Base-by-base conservation (phyloP, 1,140 invertebrate species). In the Popillia japonica region DNA sequence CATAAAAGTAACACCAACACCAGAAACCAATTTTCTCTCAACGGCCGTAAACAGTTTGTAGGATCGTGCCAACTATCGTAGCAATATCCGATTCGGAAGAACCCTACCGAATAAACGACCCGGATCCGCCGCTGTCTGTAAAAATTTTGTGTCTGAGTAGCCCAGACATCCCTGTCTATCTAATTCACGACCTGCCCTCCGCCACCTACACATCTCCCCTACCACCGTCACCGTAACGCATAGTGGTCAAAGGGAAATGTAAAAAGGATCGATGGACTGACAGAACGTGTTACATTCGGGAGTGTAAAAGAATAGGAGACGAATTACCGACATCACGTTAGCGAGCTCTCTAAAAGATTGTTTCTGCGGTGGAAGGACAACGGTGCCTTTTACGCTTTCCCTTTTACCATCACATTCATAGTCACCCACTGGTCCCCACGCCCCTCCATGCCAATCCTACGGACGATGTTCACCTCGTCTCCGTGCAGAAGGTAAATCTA, bases 261-360 rank as follows among this genome's bases (percentile, higher is more conserved):
- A 9, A 34, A 34, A 34, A 27, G 61, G 61, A 68, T 68, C 11
- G 61, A 68, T 68, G 61, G 61, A 34, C 23, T 22, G 61, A 68
- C 61, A 22, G 11, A 34, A 68, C 61, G 61, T 68, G 61, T 68
- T 68, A 68, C 61, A 68, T 22, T 68, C 27, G 11, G 14, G 59
- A 61, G 59, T n/a, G 59, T n/a, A 22, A 22, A 61, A 68, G 61
- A 68, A 68, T 68, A 68, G 61, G 61, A 68, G 61, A 68, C 61
- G 61, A 68, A 68, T 68, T 34, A 68, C 61, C 22, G 61, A 68
- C 61, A 68, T 68, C 61, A 68, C 61, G 17, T 23, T 68, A 34
- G 20, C 27, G 61, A 27, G 61, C 61, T 68, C 61, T 68, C 61
- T 68, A 68, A 68, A 68, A 68, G 61, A 68, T 68, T 68, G 61